phyloP scores from a whole-genome alignment of 2,888 invertebrate genomes.

The Penaeus monodon region DNA sequence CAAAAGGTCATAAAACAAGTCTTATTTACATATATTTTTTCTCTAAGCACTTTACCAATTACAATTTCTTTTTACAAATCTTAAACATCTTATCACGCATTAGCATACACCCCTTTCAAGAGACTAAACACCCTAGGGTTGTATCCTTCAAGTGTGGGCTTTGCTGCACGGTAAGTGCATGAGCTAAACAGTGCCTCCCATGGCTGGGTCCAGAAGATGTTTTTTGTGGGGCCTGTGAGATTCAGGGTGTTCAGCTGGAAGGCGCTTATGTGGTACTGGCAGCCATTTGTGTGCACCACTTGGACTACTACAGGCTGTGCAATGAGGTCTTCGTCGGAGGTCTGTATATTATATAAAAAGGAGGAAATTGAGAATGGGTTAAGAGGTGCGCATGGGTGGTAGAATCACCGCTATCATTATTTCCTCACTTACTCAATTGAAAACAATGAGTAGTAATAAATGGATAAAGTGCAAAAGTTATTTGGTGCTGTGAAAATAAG shows the following conservation, averaged over 20 bases:
- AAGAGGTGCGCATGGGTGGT: no score
- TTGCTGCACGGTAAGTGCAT: conserved; percentile 27
- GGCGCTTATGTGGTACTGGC: conserved; percentile 41
- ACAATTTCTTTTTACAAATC: no score
- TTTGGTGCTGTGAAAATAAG: no score
- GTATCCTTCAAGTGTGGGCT: conserved; percentile 28
- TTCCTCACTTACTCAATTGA: no score
- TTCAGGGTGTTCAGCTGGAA: conserved; percentile 54
- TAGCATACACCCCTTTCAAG: conserved; percentile 35
- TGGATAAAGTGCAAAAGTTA: no score
- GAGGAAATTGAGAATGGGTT: no score
- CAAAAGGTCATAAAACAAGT: no score
- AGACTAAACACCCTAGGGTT: conserved; percentile 45
- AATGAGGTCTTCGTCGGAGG: neutral
- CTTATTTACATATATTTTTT: no score
- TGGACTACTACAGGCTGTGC: conserved; percentile 37
- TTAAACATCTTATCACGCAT: conserved; percentile 6
- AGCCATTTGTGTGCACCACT: conserved; percentile 34
- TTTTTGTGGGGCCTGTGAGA: conserved; percentile 23
- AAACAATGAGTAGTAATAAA: no score
- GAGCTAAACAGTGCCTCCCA: conserved; percentile 23
- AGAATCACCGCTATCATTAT: no score
- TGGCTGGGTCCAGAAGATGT: conserved; percentile 40
- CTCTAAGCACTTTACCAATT: no score
- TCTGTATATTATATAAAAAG: neutral